Evolutionary conservation across 2,113 vertebrate species (phyloP), one percentile per base, ranked within the genome.

Genomic region (Oncorhynchus gorbuscha): DNA sequence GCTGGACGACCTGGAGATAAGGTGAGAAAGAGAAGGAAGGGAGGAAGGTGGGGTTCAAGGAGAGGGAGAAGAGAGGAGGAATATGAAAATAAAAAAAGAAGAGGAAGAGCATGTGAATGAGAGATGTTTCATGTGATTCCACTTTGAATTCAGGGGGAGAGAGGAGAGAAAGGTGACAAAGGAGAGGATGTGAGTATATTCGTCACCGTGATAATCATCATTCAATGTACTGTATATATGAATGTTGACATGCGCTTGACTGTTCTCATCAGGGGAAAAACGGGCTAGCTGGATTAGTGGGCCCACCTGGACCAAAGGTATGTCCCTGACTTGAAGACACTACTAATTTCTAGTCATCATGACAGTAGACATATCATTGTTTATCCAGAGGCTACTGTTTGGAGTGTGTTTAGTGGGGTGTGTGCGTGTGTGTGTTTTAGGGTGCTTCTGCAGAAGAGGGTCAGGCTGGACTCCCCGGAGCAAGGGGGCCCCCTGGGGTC

Each of bases 1-100:
- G 86, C 86, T 1, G 98, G 97, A 12, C 92, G 95, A 49, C 89
- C 94, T 0, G 98, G 97, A 48, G 97, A 98, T 9, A 97, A 95
- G 94, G 98, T 99, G 73, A 93, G n/a, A 11, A 11, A 14, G 81
- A 77, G 79, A 87, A 88, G 92, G 79, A 95, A 88, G 81, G 87
- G 39, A 70, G 13, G 11, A 75, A 11, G 14, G 4, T 28, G 30
- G 26, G 26, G 26, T 13, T 55, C 24, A 5, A 24, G 49, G 70
- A 55, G 5, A 18, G 51, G 71, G 22, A 39, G 45, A 70, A 39
- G 72, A 61, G 39, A 49, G 71, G 97, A 35, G 20, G 65, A 39
- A 8, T 74, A 32, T 5, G 6, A 68, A 22, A 71, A 66, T 32
- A 32, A 2, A 58, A 26, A 13, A 14, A 24, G 26, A 20, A 12